These are phyloP conservation scores for Caenorhabditis doughertyi DNA, from an alignment of 2,888 invertebrate species.

Conservation along the genomic window DNA sequence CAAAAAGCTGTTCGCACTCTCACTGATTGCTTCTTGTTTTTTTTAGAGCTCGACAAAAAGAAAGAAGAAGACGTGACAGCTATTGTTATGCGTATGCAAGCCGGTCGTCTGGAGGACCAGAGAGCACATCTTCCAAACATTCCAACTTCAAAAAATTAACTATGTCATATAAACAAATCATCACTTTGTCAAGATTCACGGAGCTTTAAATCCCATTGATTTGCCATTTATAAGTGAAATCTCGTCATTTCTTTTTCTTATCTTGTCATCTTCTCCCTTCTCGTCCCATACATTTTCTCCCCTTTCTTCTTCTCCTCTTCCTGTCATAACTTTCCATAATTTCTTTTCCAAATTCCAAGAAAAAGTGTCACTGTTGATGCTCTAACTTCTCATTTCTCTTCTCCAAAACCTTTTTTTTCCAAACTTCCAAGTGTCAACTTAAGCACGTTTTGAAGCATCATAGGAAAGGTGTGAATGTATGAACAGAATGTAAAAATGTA, in stretches of 20 bases:
- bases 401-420: neutral
- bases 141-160: constrained; percentile 37
- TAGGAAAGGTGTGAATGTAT: constrained; percentile 46
- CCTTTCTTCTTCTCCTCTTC: neutral
- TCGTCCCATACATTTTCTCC: neutral
- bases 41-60: constrained; percentile 52
- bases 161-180: neutral
- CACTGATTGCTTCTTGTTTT: neutral
- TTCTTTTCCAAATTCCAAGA: constrained; percentile 19
- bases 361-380: neutral
- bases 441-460: constrained; percentile 27
- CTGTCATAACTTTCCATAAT: constrained; percentile 2
- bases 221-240: constrained; percentile 38
- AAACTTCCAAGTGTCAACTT: neutral
- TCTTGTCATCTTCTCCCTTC: neutral
- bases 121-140: constrained; percentile 70
- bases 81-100: constrained; percentile 77
- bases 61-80: constrained; percentile 75
- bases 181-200: constrained; percentile 9
- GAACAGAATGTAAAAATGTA: constrained; percentile 35
- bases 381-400: neutral
- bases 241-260: constrained; percentile 13
- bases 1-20: neutral
- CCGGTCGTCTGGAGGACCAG: constrained; percentile 77
- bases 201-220: constrained; percentile 39